Evolutionary conservation across 2,888 invertebrate genomes (phyloP), one percentile per base, ranked within the genome.

Genomic region (Cylloceria caligata): DNA sequence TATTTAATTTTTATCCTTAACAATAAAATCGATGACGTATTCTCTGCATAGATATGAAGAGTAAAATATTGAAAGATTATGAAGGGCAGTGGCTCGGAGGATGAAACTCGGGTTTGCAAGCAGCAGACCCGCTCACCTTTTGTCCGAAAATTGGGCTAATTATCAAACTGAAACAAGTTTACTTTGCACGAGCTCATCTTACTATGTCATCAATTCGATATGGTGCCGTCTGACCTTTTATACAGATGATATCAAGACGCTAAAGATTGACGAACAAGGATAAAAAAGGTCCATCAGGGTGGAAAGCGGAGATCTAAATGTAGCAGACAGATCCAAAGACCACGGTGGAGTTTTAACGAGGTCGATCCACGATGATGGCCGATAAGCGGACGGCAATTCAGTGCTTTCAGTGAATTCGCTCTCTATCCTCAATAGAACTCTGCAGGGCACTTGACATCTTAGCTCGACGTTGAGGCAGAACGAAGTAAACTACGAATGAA

Each of bases 301-400:
- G 11, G 36, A 21, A 24, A 57, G 57, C 27, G 7, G 6, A 57
- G 34, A 1, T 19, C 16, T 6, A 21, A 39, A 19, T 24, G 36
- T 13, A 5, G 5, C 21, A 64, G 64, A 42, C 64, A 64, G 36
- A 64, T 64, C 24, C 3, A 13, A 64, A 21, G 39, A 24, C 24
- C n/a, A 42, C 13, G 42, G 39, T 39, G 45, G 34, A 60, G 45
- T 60, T 72, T 72, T 72, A 72, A 72, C 45, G 71, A 72, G 45
- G 34, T 45, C 60, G 27, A 34, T 69, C 55, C 45, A 60, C 19
- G 45, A 60, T 30, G 71, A 57, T 60, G 19, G 21, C 11, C 64
- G 64, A 64, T 39, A 42, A 39, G 42, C 39, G 64, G 24, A 64
- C 24, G 39, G 24, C 64, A 24, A 39, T 64, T 24, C 64, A 36